Evolutionary conservation across 2,888 invertebrate genomes (phyloP).

Genomic region (Orchesellides sinensis): DNA sequence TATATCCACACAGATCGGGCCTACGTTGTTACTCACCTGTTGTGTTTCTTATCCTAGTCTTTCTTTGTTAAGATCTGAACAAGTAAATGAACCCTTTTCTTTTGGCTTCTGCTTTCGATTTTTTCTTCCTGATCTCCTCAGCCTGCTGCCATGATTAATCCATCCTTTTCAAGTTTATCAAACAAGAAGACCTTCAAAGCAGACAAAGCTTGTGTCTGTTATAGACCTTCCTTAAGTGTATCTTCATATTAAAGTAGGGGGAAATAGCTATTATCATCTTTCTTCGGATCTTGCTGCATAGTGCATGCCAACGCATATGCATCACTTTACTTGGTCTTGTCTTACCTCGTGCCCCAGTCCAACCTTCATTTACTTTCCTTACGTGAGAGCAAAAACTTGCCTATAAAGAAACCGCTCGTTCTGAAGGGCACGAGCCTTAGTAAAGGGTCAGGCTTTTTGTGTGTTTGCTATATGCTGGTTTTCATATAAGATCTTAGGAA

Average conservation of each 20-base stretch:
- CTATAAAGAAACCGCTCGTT: conserved; percentile 72
- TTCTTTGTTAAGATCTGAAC: not conserved
- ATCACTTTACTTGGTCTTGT: not conserved
- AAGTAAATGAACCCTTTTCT: not conserved
- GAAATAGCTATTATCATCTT: not conserved
- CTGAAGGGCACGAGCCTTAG: conserved; percentile 74
- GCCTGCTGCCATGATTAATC: conserved; percentile 12
- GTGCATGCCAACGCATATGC: too few relatives aligned
- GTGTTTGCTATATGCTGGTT: too few relatives aligned
- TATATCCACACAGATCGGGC: conserved; percentile 35
- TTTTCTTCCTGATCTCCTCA: not conserved
- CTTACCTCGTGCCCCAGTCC: conserved; percentile 44
- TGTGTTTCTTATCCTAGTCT: conserved; percentile 44
- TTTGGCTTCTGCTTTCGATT: not conserved
- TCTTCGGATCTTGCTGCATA: too few relatives aligned
- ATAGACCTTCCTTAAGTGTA: not conserved
- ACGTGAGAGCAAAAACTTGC: conserved; percentile 55
- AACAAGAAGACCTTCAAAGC: not conserved
- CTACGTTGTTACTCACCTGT: conserved; percentile 62
- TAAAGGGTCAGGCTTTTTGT: conserved; percentile 72
- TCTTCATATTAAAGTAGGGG: not conserved
- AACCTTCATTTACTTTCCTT: conserved; percentile 35
- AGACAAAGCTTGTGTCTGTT: not conserved
- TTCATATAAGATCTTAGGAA: not conserved
- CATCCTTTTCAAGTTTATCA: not conserved